Evolutionary conservation across 1,140 invertebrate genomes (phyloP), one percentile per base, ranked within the genome.

Genomic region (Aphaenogaster floridana): DNA sequence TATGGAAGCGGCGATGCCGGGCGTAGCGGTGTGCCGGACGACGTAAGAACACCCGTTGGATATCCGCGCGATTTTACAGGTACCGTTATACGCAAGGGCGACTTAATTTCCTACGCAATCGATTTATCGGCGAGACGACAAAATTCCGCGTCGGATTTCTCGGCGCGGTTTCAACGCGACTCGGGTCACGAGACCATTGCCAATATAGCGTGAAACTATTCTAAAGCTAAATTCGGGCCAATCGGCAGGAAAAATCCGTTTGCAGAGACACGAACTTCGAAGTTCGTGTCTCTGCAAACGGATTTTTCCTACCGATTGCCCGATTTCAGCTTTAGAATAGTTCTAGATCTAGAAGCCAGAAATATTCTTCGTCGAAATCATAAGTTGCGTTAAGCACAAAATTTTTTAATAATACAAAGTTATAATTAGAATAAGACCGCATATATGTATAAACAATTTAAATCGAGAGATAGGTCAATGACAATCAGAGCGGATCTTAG

Each of bases 51-150:
- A 72, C 11, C 71, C 87, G 63, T 89, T 71, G 64, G 81, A 77
- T 69, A 84, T 80, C 54, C 87, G 78, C 59, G 63, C 90, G 90
- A 91, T 91, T 91, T 91, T 89, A 59, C 79, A 52, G 63, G 78
- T 91, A 91, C 90, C 90, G 90, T 91, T 91, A 91, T 78, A 85
- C 78, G 79, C 69, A 87, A 87, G 59, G 61, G 52, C 74, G 69
- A 69, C 74, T 90, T 85, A 88, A 90, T 90, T 88, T 72, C 28
- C 78, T 87, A 42, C 72, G 39, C 57, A 74, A 89, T 83, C 89
- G 88, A 84, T 90, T 87, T 87, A 87, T 87, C 72, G 85, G n/a
- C 64, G 52, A 83, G 42, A 80, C 50, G 28, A 42, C 6, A 34
- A 86, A 54, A 61, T 86, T 50, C 74, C 77, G 42, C 13, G 7